These are phyloP conservation scores for Euglossa dilemma DNA, from an alignment of 1,140 invertebrate species.

Conservation along the genomic window DNA sequence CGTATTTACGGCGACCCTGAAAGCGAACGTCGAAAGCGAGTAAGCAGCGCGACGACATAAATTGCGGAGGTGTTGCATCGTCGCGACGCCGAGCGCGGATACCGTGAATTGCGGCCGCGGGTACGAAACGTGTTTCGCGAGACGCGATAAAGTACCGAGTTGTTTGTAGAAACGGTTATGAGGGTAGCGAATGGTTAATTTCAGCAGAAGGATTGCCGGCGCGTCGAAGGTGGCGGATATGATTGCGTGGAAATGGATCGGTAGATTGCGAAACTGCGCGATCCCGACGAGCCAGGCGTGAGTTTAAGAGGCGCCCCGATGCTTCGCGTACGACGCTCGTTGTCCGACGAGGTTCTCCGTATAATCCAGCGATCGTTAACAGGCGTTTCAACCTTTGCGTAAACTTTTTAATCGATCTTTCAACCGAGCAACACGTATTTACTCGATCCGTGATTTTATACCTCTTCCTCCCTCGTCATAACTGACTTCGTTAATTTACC, in stretches of 20 bases:
- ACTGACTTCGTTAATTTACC: no score
- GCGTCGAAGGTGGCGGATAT: no score
- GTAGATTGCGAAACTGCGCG: not conserved
- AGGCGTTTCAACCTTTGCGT: no score
- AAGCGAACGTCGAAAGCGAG: not conserved
- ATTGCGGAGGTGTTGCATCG: not conserved
- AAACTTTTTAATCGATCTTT: no score
- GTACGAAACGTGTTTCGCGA: not conserved
- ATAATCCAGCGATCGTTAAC: no score
- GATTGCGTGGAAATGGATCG: not conserved
- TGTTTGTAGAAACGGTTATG: not conserved
- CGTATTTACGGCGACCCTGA: slow-evolving; percentile 18
- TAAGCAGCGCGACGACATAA: not conserved
- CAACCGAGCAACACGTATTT: no score
- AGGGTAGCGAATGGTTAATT: not conserved
- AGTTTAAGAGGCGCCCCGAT: no score
- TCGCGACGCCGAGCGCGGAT: not conserved
- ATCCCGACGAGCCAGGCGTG: no score
- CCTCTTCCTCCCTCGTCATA: no score
- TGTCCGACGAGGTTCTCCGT: no score
- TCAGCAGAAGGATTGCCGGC: not conserved
- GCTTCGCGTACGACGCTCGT: no score
- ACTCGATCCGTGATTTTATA: no score
- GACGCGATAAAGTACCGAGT: not conserved
- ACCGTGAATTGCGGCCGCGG: not conserved